Percentiles rank a stretch among this genome's conserved stretches.
phyloP scores from a whole-genome alignment of 2,888 invertebrate genomes.

The Tipula helvola region DNA sequence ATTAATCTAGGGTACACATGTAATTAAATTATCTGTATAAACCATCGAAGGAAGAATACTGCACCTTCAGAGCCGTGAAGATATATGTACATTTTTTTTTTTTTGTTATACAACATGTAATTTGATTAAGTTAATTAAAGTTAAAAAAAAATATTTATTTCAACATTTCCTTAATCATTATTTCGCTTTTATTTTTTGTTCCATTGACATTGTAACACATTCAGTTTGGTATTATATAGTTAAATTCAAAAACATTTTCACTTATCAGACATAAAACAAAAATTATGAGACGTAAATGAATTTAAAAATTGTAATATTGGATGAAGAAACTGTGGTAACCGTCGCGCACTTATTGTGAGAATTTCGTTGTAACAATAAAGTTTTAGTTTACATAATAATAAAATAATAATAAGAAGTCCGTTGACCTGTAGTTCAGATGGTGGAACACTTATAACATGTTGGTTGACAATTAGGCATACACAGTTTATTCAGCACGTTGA shows the following conservation, averaged over 20 bases:
- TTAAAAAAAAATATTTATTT: background rate
- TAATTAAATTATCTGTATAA: background rate
- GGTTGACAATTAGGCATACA: too few species aligned
- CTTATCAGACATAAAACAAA: background rate
- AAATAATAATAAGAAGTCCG: background rate
- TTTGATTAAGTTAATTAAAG: background rate
- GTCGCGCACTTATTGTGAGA: background rate
- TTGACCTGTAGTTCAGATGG: too few species aligned
- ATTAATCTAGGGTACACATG: background rate
- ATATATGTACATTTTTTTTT: background rate
- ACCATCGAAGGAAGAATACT: background rate
- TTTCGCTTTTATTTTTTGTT: background rate
- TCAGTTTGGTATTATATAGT: background rate
- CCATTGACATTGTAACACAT: background rate
- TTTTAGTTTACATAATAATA: background rate
- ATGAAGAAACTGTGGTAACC: background rate
- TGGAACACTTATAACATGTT: too few species aligned
- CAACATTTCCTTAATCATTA: background rate
- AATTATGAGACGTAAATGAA: background rate
- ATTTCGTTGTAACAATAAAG: background rate
- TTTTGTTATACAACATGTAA: background rate
- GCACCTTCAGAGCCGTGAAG: background rate
- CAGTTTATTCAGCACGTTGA: too few species aligned
- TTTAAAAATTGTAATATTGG: background rate
- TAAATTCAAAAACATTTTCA: background rate